These are phyloP conservation scores for Lerista edwardsae DNA, from an alignment of 2,797 vertebrate species.

Conservation along the genomic window DNA sequence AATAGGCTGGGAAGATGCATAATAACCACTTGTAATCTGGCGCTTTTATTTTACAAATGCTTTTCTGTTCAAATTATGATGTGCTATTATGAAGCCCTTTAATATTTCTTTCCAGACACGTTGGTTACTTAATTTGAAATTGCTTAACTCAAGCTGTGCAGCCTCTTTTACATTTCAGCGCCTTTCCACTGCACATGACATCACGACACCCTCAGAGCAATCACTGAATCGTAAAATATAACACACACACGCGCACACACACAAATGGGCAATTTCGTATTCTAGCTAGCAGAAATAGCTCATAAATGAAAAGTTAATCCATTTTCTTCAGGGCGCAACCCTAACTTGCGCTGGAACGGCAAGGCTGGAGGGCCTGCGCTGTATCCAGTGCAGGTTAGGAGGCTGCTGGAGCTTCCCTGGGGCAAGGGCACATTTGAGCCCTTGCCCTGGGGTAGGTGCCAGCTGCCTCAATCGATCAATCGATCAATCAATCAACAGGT, in stretches of 20 bases:
- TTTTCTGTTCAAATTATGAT: constrained; percentile 13
- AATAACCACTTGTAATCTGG: not conserved
- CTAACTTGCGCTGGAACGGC: too few species aligned
- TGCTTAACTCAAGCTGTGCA: constrained; percentile 10
- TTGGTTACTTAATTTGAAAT: constrained; percentile 13
- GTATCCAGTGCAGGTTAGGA: too few species aligned
- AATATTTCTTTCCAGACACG: constrained; percentile 30
- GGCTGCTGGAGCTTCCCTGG: too few species aligned
- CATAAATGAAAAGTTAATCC: constrained; percentile 46
- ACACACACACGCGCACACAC: not conserved
- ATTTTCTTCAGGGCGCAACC: not conserved
- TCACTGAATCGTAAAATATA: constrained; percentile 45
- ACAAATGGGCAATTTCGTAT: constrained; percentile 50
- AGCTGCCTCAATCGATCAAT: too few species aligned
- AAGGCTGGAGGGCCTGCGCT: too few species aligned
- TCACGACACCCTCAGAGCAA: constrained; percentile 38
- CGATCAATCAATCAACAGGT: too few species aligned
- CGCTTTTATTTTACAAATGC: not conserved
- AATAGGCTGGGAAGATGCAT: not conserved
- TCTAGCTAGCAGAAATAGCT: constrained; percentile 37
- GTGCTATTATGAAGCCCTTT: not conserved
- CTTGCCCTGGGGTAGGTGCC: too few species aligned
- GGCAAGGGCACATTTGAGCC: too few species aligned
- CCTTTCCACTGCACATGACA: constrained; percentile 15
- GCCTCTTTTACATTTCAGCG: constrained; percentile 44